Base-by-base conservation (phyloP, 2,888 invertebrate genomes). In the Drosophila diplacantha region DNA sequence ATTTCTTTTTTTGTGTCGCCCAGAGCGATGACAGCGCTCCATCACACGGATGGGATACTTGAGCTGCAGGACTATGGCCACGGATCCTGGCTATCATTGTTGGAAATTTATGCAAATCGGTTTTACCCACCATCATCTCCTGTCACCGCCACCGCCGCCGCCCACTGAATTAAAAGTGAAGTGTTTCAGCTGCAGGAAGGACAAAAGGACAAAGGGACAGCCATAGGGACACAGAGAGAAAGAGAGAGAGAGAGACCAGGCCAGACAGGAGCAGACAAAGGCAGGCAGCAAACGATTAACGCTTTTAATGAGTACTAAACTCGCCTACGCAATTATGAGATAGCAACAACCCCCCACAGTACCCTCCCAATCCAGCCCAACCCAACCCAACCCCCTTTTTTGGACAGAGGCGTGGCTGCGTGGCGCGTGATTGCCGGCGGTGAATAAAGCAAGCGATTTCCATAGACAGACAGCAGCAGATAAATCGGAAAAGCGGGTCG, bases 261-360 rank as follows among this genome's bases (percentile, higher is more conserved):
- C 16, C 32, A n/a, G 31, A 35, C 52, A 43, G 35, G 0, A 32
- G 41, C 12, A 12, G 47, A 41, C 16, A 12, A 16, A 29, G 24
- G 37, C 41, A 26, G 41, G 11, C 41, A 41, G 24, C 62, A 24
- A 72, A 55, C 81, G 78, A 79, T 79, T 79, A 83, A 83, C 76
- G 69, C 50, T 81, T 83, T 81, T 79, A 79, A 79, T 79, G 78
- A 79, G 81, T 79, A 75, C 83, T 73, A 81, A 68, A 72, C 81
- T 81, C 76, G 81, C 83, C 83, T 73, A 75, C 69, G 65, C 74
- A 78, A 83, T 83, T 83, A 78, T 81, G 81, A 75, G 76, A 81
- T 73, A 81, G 67, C 75, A 53, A 20, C 38, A 26, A 26, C 43
- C 38, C 31, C 20, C 35, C 11, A 35, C 16, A 37, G 11, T 2